Evolutionary conservation across 2,888 invertebrate genomes (phyloP), one percentile per base, ranked within the genome.

Genomic region (Trilocha varians): DNA sequence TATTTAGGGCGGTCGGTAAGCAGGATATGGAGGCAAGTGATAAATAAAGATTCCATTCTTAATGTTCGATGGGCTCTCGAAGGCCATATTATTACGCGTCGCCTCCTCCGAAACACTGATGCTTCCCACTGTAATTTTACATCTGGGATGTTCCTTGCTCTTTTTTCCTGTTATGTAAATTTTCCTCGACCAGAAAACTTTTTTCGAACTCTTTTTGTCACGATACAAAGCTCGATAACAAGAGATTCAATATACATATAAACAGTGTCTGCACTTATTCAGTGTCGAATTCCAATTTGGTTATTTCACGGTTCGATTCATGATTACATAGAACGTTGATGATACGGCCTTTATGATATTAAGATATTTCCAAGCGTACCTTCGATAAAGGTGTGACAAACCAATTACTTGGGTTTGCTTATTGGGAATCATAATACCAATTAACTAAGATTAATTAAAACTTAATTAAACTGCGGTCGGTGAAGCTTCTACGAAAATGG

Each of bases 131-230:
- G 65, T 68, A 71, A 74, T 73, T 74, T 70, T 61, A 67, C 65
- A 64, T 69, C 60, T 65, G 63, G 62, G 56, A 65, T 65, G 59
- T 58, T 66, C 59, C 61, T 63, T 68, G 68, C 65, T 60, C 57
- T 65, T 65, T 67, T 64, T 72, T 65, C 71, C 73, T 72, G 70
- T 69, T 66, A 74, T 74, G 73, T 71, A 76, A 73, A 74, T 76
- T 76, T 68, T 60, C 62, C 62, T 67, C 64, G 60, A 65, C 63
- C 60, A 58, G 50, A 59, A 59, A 69, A 65, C 60, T 67, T 59
- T 49, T 56, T 53, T 57, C 57, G 63, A 65, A 70, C 68, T 61
- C 60, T 55, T 61, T 61, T 67, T 63, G 63, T 73, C 71, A 66
- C 59, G 66, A 67, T 69, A 61, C 61, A 56, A 65, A 64, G 62